Evolutionary conservation across 2,888 invertebrate species (phyloP), one percentile per base, ranked within the genome.

Genomic region (Phymatocera aterrima): DNA sequence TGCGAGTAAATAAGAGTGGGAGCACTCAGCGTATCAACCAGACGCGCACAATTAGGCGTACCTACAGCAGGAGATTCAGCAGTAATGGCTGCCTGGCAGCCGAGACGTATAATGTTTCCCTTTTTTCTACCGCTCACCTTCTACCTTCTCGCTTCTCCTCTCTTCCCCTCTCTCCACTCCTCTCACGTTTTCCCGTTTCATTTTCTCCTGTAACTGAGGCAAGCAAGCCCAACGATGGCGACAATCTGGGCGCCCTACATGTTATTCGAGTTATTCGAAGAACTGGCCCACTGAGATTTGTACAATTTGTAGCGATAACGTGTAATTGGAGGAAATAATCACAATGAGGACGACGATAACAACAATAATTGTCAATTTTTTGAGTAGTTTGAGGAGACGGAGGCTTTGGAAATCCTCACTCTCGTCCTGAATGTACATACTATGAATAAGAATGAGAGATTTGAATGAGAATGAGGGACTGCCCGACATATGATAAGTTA

Each of bases 1-100:
- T 34, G 24, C 21, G 68, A 28, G 48, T 51, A 72, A 72, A 72
- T 72, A 31, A 72, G 72, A 72, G 34, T 72, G 48, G 48, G 51
- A 72, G 51, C 72, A 72, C 72, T 72, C 72, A 72, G 72, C 31
- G 51, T 72, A 72, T 72, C 51, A 72, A 34, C 48, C 51, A 72
- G 51, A 72, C 51, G 51, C 72, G 72, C 72, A 72, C 51, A 72
- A 72, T 72, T 72, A 72, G 72, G 28, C 51, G 51, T 34, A 31
- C n/a, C n/a, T 51, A 64, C 12, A 15, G 3, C 68, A 68, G 24
- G 24, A 68, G 68, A 68, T 68, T 68, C 68, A 46, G 68, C 46
- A 43, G 28, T 68, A 46, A 68, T 28, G 28, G 68, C 46, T 46
- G 46, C 24, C 68, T 68, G 24, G 43, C 24, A 43, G 68, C 40